Evolutionary conservation across 2,113 vertebrate species (phyloP), one percentile per base, ranked within the genome.

Genomic region (Lichenostomus cassidix): DNA sequence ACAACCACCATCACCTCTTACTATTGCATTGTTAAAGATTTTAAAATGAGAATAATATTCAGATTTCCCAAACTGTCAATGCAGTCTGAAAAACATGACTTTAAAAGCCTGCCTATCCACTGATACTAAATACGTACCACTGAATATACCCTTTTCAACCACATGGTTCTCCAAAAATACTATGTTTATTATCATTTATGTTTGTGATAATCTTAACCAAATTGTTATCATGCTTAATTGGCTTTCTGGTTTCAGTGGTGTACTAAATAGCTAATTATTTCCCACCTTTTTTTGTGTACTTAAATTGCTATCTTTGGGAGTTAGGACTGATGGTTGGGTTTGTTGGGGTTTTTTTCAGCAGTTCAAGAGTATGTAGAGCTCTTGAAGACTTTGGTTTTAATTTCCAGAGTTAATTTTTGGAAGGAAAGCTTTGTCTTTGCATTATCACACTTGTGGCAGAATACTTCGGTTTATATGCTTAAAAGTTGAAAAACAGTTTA

Each of bases 221-320:
- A 90, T 84, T 85, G 23, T 86, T 96, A 31, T 95, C 73, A 82
- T 18, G 58, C 3, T 73, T 97, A 96, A 97, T 93, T 95, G 74
- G 28, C 81, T 64, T 97, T 80, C 82, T 95, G 65, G 15, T 93
- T 96, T 96, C 84, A 44, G 46, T 73, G 92, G 31, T 62, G 15
- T 91, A 41, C 67, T 52, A 49, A 37, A 52, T 95, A 82, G 41
- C 50, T 98, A 75, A 76, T 94, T 94, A 85, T 86, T 74, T 47
- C n/a, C 35, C 69, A 29, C 15, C 9, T 70, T 47, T 53, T 60
- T 69, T 84, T 92, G 78, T 91, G 75, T 79, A 49, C n/a, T 81
- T 88, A 90, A 97, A 95, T 97, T 96, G 49, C 70, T 96, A 42
- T 55, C 82, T 95, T 82, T 96, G 91, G 85, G 67, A 95, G 8